Percentiles rank a stretch among this genome's conserved stretches.
Evolutionary conservation across 2,888 invertebrate species (phyloP).

Genomic region (Cheilosia vulpina): DNA sequence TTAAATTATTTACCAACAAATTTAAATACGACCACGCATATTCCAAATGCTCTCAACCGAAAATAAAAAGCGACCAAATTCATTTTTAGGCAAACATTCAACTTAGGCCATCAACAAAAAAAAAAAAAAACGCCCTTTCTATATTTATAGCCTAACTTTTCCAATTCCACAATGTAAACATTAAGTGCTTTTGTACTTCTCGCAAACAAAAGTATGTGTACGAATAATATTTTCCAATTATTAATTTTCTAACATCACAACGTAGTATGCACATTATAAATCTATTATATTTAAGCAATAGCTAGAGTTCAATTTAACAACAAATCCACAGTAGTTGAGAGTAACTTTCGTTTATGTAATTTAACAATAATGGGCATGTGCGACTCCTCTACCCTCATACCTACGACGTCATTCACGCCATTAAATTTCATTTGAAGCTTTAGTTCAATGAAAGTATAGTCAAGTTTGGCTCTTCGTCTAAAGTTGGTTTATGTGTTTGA

Average conservation of each 20-base stretch:
- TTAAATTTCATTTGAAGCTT: conserved; percentile 71
- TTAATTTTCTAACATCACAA: no score
- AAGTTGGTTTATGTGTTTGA: conserved; percentile 43
- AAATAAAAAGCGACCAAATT: no score
- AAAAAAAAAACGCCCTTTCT: conserved; percentile 1
- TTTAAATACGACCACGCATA: no score
- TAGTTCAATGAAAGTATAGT: conserved; percentile 71
- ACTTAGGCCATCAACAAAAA: neutral
- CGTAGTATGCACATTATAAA: no score
- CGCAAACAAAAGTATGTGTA: no score
- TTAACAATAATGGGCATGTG: conserved; percentile 63
- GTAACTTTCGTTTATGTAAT: conserved; percentile 66
- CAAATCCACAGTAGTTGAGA: conserved; percentile 9
- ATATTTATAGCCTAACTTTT: conserved; percentile 47
- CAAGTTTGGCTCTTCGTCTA: conserved; percentile 12
- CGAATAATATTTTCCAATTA: no score
- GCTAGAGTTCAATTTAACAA: neutral
- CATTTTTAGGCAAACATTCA: no score
- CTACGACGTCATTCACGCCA: conserved; percentile 69
- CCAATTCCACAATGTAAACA: conserved; percentile 43
- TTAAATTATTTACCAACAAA: no score
- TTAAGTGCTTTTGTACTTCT: neutral
- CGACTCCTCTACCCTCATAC: conserved; percentile 22
- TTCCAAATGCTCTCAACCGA: no score
- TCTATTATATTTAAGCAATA: no score